A percentile compares a stretch with the other conserved stretches of the same genome.
phyloP scores from a whole-genome alignment of 2,113 vertebrate genomes.

The Anhinga anhinga region DNA sequence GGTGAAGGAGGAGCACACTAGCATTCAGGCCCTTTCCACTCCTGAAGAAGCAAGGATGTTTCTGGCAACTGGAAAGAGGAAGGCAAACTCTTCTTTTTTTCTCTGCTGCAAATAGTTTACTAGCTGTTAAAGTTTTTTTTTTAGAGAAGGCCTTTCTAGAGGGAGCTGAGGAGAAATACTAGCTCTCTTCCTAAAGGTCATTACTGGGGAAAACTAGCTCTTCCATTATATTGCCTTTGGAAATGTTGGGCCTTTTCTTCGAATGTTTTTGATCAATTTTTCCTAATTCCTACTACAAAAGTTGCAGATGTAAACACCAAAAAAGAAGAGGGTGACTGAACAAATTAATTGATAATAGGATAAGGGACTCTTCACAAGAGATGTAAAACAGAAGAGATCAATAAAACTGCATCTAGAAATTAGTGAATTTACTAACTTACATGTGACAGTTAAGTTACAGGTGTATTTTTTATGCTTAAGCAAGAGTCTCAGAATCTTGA shows the following conservation, averaged over 20 bases:
- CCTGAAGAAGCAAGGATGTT: neutral
- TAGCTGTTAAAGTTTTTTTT: neutral
- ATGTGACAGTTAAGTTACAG: neutral
- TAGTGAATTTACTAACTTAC: neutral
- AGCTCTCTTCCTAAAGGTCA: neutral
- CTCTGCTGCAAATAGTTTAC: neutral
- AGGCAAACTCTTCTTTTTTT: neutral
- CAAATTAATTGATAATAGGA: neutral
- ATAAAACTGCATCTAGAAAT: neutral
- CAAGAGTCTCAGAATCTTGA: neutral
- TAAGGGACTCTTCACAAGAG: neutral
- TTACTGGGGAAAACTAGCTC: neutral
- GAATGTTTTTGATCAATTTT: neutral
- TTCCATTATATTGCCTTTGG: neutral
- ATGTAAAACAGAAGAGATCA: neutral
- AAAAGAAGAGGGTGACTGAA: neutral
- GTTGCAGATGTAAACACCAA: neutral
- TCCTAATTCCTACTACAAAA: neutral
- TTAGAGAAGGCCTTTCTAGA: neutral
- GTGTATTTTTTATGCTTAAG: neutral
- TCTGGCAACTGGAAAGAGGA: neutral
- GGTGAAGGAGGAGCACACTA: neutral
- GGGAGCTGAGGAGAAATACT: neutral
- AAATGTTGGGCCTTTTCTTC: neutral
- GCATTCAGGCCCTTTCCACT: neutral